Evolutionary conservation across 2,888 invertebrate species (phyloP), one percentile per base, ranked within the genome.

Genomic region (Pseudococcus jackbeardsleyi): DNA sequence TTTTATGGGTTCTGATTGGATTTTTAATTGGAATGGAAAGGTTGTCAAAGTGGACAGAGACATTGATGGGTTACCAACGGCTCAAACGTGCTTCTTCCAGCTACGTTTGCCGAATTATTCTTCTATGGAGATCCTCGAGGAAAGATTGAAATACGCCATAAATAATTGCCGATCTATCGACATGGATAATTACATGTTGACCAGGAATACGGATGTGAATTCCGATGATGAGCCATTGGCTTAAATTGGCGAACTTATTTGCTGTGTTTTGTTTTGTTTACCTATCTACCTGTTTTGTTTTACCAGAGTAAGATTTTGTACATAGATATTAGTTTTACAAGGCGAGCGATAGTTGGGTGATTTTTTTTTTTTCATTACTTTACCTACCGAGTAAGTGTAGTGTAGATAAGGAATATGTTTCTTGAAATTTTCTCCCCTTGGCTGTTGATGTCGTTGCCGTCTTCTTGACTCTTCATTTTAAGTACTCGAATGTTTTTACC

Each of bases 101-200:
- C 91, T 94, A 68, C 92, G 94, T 0, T 91, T 94, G 46, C 94
- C 94, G 2, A 92, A 93, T 3, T 94, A 94, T 91, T 93, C 93
- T 22, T 93, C 93, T 89, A 93, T 92, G 89, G 93, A 94, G 90
- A 91, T 93, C 72, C 93, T 94, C 92, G 93, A 93, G 0, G 94
- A 94, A 90, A 92, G 93, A 89, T 91, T 94, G 85, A 92, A 94
- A 48, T 94, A 94, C 90, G 94, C 94, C 84, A 94, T 94, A 89
- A 93, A 94, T 91, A 94, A 94, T 91, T 94, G 94, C 90, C 93
- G 93, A 50, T 94, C 94, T 9, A 94, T 94, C 88, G 94, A 94
- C 91, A 94, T 94, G 94, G 94, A 94, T 91, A 94, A 94, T 91
- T 94, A 94, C 91, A 94, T 94, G 94, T 92, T 94, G 89, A 93